Base-by-base conservation (phyloP, 37 sponge, comb jelly and placozoan genomes). In the Axinella damicornis region DNA sequence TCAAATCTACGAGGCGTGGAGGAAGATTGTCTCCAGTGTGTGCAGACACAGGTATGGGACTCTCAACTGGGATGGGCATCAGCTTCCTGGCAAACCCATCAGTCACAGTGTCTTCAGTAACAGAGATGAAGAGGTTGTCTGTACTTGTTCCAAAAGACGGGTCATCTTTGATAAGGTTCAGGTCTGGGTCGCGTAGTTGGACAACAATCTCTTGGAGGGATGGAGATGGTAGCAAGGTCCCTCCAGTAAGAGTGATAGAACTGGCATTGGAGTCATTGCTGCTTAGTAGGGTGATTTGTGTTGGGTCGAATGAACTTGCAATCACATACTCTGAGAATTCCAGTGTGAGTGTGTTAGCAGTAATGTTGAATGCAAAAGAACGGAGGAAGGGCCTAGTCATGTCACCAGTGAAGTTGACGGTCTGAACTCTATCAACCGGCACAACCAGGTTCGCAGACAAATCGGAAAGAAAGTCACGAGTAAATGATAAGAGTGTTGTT, bases 281-380 rank as follows among this genome's bases (percentile, higher is more conserved):
- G 57, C 57, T 86, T 73, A 78, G 74, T 9, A 97, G 79, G 30
- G 87, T 87, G 52, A 97, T 72, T 46, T 87, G 41, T 17, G 80
- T 88, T 17, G 79, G 55, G n/a, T 83, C 78, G 54, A 97, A 87
- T 19, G 77, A 81, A 30, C 35, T 27, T 37, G 27, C 41, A 31
- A 83, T 86, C 6, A 97, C 83, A 33, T 88, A 92, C 36, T 97
- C 97, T 19, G 84, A 85, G 65, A 97, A 97, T 4, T 88, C 87
- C 32, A 97, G 79, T 70, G 71, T 77, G 14, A 97, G 65, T 14
- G 74, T 69, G 16, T 84, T 94, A 76, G 77, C 57, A 32, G 90
- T 56, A 28, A 97, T 64, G 62, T 94, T 88, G 25, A 97, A 39
- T 2, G 85, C 66, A 69, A 75, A 94, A 31, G 80, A 71, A 22